Percentiles rank a stretch among this genome's conserved stretches.
Conservation (phyloP, 2,797 vertebrate genomes). For the Sphenopsis melanotis region DNA sequence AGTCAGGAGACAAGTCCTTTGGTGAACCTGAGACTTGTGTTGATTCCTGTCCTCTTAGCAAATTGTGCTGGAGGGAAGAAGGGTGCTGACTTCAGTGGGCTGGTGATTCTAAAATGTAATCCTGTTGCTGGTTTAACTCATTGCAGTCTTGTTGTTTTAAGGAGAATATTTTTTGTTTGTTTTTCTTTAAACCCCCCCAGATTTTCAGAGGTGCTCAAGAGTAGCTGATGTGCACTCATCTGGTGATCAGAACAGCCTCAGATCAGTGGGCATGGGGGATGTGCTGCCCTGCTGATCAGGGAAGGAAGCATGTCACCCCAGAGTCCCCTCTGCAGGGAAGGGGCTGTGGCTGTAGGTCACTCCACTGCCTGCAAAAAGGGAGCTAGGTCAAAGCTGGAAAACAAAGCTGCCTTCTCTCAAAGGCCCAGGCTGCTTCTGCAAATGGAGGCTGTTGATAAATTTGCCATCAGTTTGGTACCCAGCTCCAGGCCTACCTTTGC, state of each 20-base stretch:
- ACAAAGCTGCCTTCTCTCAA: not conserved
- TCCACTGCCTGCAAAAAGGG: not conserved
- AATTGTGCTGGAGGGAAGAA: slow-evolving; percentile 37
- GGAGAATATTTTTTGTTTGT: not conserved
- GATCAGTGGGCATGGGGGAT: not conserved
- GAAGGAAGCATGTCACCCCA: not conserved
- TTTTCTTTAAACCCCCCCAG: not conserved
- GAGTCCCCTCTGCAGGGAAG: not conserved
- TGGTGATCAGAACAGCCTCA: not conserved
- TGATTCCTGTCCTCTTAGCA: slow-evolving; percentile 48
- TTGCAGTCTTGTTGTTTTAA: not conserved
- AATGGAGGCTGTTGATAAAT: not conserved
- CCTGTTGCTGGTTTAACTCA: not conserved
- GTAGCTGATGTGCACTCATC: not conserved
- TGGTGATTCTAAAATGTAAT: not conserved
- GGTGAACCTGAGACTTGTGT: slow-evolving; percentile 43
- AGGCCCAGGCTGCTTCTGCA: not conserved
- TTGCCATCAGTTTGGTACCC: not conserved
- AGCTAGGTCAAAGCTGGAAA: not conserved
- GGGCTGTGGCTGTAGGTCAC: not conserved
- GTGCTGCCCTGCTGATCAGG: not conserved
- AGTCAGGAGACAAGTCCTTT: slow-evolving; percentile 56
- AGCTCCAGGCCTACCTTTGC: not conserved
- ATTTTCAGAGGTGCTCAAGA: not conserved
- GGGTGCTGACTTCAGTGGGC: slow-evolving; percentile 35